These are phyloP conservation scores for Stigmatopora nigra DNA, from an alignment of 2,113 vertebrate genomes.

Conservation along the genomic window DNA sequence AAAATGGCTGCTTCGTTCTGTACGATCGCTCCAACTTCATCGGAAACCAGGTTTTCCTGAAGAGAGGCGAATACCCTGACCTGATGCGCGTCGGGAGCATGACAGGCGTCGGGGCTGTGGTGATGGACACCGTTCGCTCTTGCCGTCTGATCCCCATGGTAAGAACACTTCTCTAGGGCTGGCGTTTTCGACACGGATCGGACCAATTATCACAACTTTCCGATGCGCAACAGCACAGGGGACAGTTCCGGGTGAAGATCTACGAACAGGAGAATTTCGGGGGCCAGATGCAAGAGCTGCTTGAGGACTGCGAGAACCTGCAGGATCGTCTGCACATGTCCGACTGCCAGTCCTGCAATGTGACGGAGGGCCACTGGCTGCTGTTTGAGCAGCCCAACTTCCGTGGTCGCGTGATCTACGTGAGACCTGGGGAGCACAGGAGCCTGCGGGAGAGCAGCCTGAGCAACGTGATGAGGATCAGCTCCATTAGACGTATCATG, in stretches of 20 bases:
- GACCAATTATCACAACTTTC: background rate
- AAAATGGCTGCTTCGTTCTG: constrained; percentile 59
- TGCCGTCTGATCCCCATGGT: constrained; percentile 61
- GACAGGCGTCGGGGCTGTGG: constrained; percentile 27
- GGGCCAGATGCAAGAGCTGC: constrained; percentile 63
- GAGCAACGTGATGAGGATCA: constrained; percentile 40
- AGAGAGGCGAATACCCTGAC: constrained; percentile 57
- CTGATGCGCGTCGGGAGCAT: constrained; percentile 43
- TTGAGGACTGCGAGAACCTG: constrained; percentile 63
- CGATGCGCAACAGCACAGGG: constrained; percentile 49
- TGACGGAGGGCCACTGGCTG: constrained; percentile 69
- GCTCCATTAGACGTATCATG: constrained; percentile 52
- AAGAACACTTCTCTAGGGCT: background rate
- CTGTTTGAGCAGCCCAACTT: constrained; percentile 64
- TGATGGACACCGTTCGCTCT: constrained; percentile 56
- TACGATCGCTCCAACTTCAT: constrained; percentile 52
- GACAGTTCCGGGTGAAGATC: constrained; percentile 63
- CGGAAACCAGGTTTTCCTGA: constrained; percentile 58
- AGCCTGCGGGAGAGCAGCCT: constrained; percentile 44
- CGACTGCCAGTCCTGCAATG: constrained; percentile 67
- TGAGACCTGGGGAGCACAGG: constrained; percentile 61
- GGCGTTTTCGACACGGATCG: background rate
- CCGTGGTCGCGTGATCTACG: constrained; percentile 54
- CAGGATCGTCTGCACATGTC: constrained; percentile 56
- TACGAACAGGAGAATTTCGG: constrained; percentile 67